Conservation (phyloP, 2,113 vertebrate genomes). For the Hassar affinis region DNA sequence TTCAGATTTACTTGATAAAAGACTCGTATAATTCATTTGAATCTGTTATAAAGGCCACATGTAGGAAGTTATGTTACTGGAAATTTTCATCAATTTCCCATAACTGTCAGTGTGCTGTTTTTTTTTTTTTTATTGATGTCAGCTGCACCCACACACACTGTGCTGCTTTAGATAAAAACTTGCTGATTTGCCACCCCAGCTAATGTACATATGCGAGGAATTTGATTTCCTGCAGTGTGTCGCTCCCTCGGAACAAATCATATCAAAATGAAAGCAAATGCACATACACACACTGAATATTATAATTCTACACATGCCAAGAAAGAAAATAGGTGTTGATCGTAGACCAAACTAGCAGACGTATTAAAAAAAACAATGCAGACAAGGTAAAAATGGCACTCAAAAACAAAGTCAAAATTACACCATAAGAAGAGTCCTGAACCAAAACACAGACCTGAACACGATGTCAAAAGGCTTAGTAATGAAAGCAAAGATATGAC, state of each 20-base stretch:
- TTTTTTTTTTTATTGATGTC: no score
- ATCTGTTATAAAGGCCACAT: not conserved
- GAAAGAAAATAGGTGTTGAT: not conserved
- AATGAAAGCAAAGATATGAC: not conserved
- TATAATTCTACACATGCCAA: not conserved
- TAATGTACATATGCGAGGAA: not conserved
- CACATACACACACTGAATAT: not conserved
- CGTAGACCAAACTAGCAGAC: not conserved
- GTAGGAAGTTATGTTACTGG: not conserved
- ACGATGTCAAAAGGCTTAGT: not conserved
- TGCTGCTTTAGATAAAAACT: not conserved
- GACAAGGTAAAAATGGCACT: not conserved
- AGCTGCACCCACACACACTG: not conserved
- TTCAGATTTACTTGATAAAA: not conserved
- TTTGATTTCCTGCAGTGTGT: not conserved
- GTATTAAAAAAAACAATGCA: not conserved
- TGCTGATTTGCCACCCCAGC: not conserved
- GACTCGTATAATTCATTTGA: not conserved
- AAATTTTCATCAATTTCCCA: not conserved
- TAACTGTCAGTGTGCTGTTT: not conserved
- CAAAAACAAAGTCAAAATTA: not conserved
- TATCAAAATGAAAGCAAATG: not conserved
- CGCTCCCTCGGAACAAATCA: not conserved
- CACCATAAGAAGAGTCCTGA: not conserved
- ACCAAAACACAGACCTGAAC: not conserved